Percentiles rank a stretch among this genome's conserved stretches.
Evolutionary conservation across 2,888 invertebrate species (phyloP).

Genomic region (Perithous albicinctus): DNA sequence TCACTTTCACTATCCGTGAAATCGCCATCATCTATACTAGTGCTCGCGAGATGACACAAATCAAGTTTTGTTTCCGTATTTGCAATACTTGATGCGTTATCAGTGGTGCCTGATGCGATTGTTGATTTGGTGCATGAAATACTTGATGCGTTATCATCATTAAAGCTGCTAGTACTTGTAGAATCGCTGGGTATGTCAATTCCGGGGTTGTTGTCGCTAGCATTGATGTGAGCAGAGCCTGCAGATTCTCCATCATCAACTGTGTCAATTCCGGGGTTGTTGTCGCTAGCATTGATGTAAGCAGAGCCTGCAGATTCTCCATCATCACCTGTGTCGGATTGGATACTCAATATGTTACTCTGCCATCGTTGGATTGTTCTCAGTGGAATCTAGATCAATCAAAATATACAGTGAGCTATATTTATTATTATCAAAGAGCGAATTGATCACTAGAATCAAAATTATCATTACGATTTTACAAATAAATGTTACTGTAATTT

Average conservation of each 20-base stretch:
- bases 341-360: neutral
- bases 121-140: neutral
- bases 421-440: neutral
- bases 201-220: too few species aligned
- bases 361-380: constrained; percentile 1
- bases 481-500: too few species aligned
- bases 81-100: constrained; percentile 5
- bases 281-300: constrained; percentile 3
- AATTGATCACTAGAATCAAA: too few species aligned
- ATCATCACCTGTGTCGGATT: constrained; percentile 3
- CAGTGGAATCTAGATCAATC: constrained; percentile 11
- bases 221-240: neutral
- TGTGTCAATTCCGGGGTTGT: too few species aligned
- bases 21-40: neutral
- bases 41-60: neutral
- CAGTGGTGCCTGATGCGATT: too few species aligned
- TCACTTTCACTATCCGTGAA: neutral
- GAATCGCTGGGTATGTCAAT: constrained; percentile 1
- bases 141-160: neutral
- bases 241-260: too few species aligned
- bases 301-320: neutral
- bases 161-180: neutral
- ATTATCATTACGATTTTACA: too few species aligned
- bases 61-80: constrained; percentile 4
- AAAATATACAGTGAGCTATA: neutral